phyloP scores from a whole-genome alignment of 2,797 vertebrate species.

The Neomorphus geoffroyi region DNA sequence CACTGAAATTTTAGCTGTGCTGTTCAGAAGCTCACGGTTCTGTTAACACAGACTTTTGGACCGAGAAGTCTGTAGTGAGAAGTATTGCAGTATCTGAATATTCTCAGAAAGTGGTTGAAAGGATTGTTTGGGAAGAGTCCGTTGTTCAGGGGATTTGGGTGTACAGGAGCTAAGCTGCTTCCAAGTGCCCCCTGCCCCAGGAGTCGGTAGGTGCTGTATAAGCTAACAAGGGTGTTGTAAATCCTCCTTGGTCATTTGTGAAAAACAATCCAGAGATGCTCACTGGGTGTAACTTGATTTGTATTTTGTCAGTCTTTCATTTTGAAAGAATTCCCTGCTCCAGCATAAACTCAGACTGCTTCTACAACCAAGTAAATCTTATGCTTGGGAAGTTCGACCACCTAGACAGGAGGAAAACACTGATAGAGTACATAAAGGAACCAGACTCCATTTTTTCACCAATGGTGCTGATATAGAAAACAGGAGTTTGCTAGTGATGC shows the following conservation, averaged over 20 bases:
- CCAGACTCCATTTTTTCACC: background rate
- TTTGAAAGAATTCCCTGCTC: background rate
- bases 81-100: background rate
- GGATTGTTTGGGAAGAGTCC: background rate
- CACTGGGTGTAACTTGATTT: background rate
- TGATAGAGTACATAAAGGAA: background rate
- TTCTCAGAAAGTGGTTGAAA: background rate
- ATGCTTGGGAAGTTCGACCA: background rate
- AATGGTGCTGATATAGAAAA: background rate
- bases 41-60: background rate
- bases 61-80: background rate
- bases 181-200: background rate
- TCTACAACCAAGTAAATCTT: background rate
- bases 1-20: background rate
- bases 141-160: background rate
- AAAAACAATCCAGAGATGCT: background rate
- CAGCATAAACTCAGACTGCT: background rate
- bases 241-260: background rate
- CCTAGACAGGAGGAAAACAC: background rate
- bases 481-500: background rate
- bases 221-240: background rate
- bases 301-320: background rate
- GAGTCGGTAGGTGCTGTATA: background rate
- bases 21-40: background rate
- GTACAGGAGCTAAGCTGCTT: background rate